phyloP scores from a whole-genome alignment of 1,140 invertebrate species.

The Cyrtorhinus lividipennis region DNA sequence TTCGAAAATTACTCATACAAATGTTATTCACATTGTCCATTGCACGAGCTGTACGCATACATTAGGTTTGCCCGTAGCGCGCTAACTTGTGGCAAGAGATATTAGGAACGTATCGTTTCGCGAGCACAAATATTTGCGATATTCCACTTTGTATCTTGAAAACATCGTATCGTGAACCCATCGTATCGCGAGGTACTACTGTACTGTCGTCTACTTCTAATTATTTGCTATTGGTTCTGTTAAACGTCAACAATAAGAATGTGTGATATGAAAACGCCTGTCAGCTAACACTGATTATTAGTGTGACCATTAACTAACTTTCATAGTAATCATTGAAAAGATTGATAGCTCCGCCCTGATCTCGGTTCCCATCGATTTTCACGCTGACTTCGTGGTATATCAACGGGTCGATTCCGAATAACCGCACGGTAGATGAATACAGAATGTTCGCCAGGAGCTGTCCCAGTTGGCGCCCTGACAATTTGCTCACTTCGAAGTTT shows the following conservation, averaged over 20 bases:
- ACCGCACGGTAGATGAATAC: not conserved
- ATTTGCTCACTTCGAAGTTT: not conserved
- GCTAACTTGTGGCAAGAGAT: too few relatives aligned
- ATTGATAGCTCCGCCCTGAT: not conserved
- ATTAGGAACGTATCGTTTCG: not conserved
- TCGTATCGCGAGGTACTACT: too few relatives aligned
- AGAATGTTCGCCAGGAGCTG: not conserved
- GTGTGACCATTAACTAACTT: not conserved
- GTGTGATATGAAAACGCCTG: not conserved
- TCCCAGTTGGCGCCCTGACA: not conserved
- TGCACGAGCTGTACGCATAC: not conserved
- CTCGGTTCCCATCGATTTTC: not conserved
- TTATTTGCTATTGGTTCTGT: not conserved
- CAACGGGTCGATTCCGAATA: not conserved
- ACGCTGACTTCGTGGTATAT: not conserved
- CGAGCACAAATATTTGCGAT: too few relatives aligned
- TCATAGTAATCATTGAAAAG: not conserved
- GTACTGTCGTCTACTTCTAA: not conserved
- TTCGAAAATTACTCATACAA: too few relatives aligned
- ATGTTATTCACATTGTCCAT: too few relatives aligned
- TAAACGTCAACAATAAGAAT: not conserved
- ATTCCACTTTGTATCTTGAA: too few relatives aligned
- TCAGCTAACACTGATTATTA: not conserved
- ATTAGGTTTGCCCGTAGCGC: too few relatives aligned
- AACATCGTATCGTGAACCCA: too few relatives aligned